phyloP scores from a whole-genome alignment of 2,797 vertebrate genomes.

The Sebastes itinus region DNA sequence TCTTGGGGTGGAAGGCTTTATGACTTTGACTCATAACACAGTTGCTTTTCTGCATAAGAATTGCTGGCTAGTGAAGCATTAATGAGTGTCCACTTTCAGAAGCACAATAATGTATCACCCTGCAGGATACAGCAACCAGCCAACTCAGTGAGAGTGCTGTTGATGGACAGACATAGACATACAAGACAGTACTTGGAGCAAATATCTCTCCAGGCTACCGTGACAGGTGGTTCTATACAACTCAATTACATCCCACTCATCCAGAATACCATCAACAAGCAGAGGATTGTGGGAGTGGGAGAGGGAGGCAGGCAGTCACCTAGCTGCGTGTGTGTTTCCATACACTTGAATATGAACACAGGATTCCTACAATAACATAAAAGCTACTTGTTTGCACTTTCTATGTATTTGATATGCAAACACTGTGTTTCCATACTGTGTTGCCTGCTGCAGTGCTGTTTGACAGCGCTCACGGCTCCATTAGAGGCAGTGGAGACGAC shows the following conservation, averaged over 20 bases:
- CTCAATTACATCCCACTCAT: constrained; percentile 3
- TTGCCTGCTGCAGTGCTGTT: background rate
- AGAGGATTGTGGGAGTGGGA: background rate
- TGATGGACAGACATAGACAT: background rate
- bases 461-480: background rate
- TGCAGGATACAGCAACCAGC: background rate
- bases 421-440: background rate
- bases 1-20: background rate
- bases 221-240: constrained; percentile 1
- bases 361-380: background rate
- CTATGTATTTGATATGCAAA: background rate
- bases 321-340: background rate
- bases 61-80: background rate
- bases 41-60: background rate
- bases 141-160: background rate
- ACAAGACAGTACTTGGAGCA: background rate
- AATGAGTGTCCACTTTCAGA: background rate
- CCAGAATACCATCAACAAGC: background rate
- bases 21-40: background rate
- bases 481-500: background rate
- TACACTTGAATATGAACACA: background rate
- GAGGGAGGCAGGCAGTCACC: background rate
- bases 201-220: background rate
- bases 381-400: background rate
- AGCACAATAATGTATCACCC: background rate